A percentile compares a stretch with the other conserved stretches of the same genome.
These are phyloP conservation scores for Numenius arquata DNA, from an alignment of 2,113 vertebrate genomes.

Conservation along the genomic window DNA sequence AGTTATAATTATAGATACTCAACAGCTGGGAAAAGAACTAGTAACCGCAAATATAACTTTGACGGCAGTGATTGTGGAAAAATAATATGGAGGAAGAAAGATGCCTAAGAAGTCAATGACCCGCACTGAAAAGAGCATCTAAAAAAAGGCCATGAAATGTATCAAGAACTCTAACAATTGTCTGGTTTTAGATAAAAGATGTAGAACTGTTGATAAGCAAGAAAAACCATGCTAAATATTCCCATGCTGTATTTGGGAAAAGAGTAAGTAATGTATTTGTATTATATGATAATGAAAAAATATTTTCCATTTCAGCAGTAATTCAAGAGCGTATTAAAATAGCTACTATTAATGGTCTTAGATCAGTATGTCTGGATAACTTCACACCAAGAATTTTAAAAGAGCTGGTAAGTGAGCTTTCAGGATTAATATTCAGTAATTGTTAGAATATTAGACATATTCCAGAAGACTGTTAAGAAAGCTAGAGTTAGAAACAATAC, in stretches of 20 bases:
- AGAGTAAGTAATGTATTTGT: background rate
- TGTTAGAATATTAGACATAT: slow-evolving; percentile 5
- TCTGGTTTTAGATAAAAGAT: background rate
- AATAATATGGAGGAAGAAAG: slow-evolving; percentile 9
- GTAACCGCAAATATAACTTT: slow-evolving; percentile 34
- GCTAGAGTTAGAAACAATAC: background rate
- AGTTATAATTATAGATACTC: slow-evolving; percentile 41
- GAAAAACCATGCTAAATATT: background rate
- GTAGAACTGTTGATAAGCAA: background rate
- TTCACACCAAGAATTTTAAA: slow-evolving; percentile 10
- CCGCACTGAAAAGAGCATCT: background rate
- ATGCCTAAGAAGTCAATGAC: background rate
- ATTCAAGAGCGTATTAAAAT: slow-evolving; percentile 21
- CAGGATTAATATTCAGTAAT: slow-evolving; percentile 25
- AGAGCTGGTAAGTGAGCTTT: slow-evolving; percentile 1
- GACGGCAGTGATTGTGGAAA: slow-evolving; percentile 27
- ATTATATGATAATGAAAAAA: background rate
- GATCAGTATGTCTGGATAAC: slow-evolving; percentile 8
- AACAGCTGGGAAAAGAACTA: slow-evolving; percentile 42
- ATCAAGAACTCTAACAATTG: background rate
- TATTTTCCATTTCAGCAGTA: slow-evolving; percentile 40
- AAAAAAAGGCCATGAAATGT: background rate
- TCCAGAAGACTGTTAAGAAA: slow-evolving; percentile 10
- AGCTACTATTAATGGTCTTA: slow-evolving; percentile 18
- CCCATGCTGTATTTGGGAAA: background rate